Conservation (phyloP, 2,888 invertebrate species). For the Theodoxus fluviatilis region DNA sequence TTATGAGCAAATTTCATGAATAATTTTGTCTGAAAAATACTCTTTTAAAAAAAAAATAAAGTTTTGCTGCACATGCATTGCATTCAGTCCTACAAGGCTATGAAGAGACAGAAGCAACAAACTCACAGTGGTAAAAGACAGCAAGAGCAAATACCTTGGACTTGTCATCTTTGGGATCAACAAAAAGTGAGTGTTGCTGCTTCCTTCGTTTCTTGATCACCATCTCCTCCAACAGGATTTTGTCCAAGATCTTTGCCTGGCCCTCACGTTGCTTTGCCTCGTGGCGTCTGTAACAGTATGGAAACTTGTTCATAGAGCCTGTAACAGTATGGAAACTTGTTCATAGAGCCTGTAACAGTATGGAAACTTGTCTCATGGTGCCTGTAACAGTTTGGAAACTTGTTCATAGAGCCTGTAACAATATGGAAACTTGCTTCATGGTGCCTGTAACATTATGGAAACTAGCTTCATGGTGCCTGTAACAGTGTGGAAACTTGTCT, state of each 20-base stretch:
- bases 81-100: too few relatives aligned
- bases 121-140: not conserved
- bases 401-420: not conserved
- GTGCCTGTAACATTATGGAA: not conserved
- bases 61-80: not conserved
- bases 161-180: slow-evolving; percentile 49
- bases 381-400: slow-evolving; percentile 38
- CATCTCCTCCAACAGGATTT: slow-evolving; percentile 57
- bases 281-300: slow-evolving; percentile 46
- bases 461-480: slow-evolving; percentile 43
- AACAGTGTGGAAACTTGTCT: slow-evolving; percentile 23
- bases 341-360: not conserved
- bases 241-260: slow-evolving; percentile 54
- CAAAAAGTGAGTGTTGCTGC: slow-evolving; percentile 55
- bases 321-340: not conserved
- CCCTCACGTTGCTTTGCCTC: slow-evolving; percentile 43
- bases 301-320: not conserved
- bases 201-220: slow-evolving; percentile 52
- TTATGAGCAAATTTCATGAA: too few relatives aligned
- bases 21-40: too few relatives aligned
- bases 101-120: too few relatives aligned
- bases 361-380: slow-evolving; percentile 37
- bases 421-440: not conserved
- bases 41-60: not conserved
- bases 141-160: slow-evolving; percentile 43